Conservation (phyloP, 2,113 vertebrate species). For the Labrus mixtus region DNA sequence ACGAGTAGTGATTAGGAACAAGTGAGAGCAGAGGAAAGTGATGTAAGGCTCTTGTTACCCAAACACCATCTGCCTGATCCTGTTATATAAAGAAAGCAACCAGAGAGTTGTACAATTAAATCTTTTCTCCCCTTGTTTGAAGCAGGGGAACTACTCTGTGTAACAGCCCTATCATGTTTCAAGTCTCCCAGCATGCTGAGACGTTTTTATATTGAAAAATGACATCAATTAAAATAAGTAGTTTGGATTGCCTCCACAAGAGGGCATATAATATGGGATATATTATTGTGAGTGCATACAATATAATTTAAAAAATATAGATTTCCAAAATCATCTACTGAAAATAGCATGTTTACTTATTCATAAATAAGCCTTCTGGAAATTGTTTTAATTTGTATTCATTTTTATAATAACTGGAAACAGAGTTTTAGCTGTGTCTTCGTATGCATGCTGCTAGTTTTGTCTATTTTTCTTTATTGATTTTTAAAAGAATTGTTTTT, state of each 20-base stretch:
- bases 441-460: too few species aligned
- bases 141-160: slow-evolving; percentile 3
- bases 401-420: too few species aligned
- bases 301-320: background rate
- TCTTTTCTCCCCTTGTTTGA: slow-evolving; percentile 28
- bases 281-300: background rate
- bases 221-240: slow-evolving; percentile 45
- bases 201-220: slow-evolving; percentile 13
- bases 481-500: too few species aligned
- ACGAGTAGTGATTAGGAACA: slow-evolving; percentile 29
- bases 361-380: too few species aligned
- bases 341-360: too few species aligned
- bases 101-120: slow-evolving; percentile 64
- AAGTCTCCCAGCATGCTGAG: slow-evolving; percentile 1
- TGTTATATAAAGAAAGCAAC: slow-evolving; percentile 76
- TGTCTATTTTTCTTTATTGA: too few species aligned
- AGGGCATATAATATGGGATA: background rate
- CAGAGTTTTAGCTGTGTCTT: too few species aligned
- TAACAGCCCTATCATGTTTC: slow-evolving; percentile 15
- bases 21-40: slow-evolving; percentile 53
- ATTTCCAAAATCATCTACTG: slow-evolving; percentile 5
- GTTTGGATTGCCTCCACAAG: slow-evolving; percentile 32
- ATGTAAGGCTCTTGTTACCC: slow-evolving; percentile 72
- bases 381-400: too few species aligned
- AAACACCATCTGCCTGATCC: slow-evolving; percentile 79